Conservation (phyloP, 2,888 invertebrate species). For the Elegia similella region DNA sequence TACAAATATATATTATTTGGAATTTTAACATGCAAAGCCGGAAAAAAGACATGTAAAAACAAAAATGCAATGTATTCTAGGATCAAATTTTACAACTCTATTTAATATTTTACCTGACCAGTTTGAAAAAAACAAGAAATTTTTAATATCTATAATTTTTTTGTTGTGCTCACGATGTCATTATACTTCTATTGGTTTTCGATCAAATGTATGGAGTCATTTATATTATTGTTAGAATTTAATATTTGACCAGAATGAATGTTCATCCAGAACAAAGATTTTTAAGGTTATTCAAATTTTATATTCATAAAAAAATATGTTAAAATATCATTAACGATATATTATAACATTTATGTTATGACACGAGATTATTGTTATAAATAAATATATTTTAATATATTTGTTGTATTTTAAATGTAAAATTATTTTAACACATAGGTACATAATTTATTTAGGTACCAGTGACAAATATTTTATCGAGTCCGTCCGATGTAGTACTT, state of each 20-base stretch:
- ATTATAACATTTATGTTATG: not conserved
- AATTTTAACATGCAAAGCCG: too few species aligned
- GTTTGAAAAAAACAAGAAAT: not conserved
- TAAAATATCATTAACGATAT: not conserved
- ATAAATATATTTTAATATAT: conserved; percentile 19
- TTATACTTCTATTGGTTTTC: not conserved
- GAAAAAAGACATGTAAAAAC: too few species aligned
- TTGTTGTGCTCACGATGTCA: not conserved
- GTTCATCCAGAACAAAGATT: too few species aligned
- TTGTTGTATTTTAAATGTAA: conserved; percentile 15
- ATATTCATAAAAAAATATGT: too few species aligned
- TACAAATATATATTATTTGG: not conserved
- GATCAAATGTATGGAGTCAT: conserved; percentile 2
- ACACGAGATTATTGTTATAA: conserved; percentile 15
- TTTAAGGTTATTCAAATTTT: too few species aligned
- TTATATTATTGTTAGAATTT: not conserved
- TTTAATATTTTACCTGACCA: not conserved
- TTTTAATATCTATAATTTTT: not conserved
- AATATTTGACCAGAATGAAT: not conserved
- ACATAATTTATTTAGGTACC: conserved; percentile 21
- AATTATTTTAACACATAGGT: conserved; percentile 12
- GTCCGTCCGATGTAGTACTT: conserved; percentile 25
- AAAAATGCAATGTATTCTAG: too few species aligned
- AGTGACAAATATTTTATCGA: conserved; percentile 22
- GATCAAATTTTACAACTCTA: too few species aligned